Percentiles rank a stretch among this genome's conserved stretches.
phyloP scores from a whole-genome alignment of 2,888 invertebrate species.

The Geophilus truncorum region DNA sequence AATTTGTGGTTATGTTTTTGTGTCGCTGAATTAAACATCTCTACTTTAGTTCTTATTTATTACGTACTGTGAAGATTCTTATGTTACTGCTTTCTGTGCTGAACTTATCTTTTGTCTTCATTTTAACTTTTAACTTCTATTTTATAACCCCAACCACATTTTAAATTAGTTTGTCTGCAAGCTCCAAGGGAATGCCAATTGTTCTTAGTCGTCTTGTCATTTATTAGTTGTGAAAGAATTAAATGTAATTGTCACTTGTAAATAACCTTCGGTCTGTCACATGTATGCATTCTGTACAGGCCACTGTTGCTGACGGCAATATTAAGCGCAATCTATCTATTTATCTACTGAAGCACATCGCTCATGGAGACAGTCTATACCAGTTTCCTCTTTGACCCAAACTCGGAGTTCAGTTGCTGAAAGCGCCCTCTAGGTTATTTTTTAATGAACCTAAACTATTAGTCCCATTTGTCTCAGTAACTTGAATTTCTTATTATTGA shows the following conservation, averaged over 20 bases:
- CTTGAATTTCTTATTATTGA: too few species aligned
- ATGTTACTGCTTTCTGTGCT: too few species aligned
- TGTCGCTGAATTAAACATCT: too few species aligned
- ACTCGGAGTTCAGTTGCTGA: background rate
- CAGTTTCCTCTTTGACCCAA: background rate
- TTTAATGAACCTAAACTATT: background rate
- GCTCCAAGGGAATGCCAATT: background rate
- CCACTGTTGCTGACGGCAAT: background rate
- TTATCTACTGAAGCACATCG: background rate
- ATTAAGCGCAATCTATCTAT: background rate
- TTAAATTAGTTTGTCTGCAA: background rate
- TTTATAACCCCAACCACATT: background rate
- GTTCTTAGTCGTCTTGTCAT: background rate
- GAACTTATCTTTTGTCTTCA: background rate
- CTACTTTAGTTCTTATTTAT: too few species aligned
- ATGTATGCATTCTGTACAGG: too few species aligned
- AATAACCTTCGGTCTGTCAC: background rate
- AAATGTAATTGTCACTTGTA: background rate
- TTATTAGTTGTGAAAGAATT: background rate
- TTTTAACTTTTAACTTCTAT: background rate
- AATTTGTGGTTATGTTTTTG: too few species aligned
- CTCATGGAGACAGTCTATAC: background rate
- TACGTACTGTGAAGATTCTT: too few species aligned
- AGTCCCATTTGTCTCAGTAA: too few species aligned
- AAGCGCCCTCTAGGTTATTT: background rate